Evolutionary conservation across 2,113 vertebrate species (phyloP), one percentile per base, ranked within the genome.

Genomic region (Enhydra lutris): DNA sequence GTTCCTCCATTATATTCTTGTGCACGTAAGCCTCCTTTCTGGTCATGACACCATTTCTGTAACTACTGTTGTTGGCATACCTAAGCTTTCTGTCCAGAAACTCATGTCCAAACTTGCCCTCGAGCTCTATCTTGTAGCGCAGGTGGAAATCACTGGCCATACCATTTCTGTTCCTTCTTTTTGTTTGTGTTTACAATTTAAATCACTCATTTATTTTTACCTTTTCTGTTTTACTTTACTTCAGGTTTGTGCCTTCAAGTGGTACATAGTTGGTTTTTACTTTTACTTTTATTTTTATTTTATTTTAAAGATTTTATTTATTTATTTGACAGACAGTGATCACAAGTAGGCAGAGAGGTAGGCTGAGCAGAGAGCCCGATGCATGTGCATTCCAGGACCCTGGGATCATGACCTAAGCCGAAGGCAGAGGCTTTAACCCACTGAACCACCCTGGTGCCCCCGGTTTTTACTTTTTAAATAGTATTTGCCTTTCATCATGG

Each of bases 51-150:
- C 21, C 71, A 73, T 24, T 42, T 39, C 36, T 73, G 71, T 73
- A 73, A 73, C 23, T 39, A 21, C 36, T 73, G 21, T 42, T 23
- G 71, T 42, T 42, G 71, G 36, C 21, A 24, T 73, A 7, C 20
- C 36, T 73, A 42, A 42, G 21, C 21, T 73, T 73, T 73, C 36
- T 23, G 21, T 99, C 99, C 86, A 99, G 97, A 92, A 99, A 99
- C 97, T 99, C 99, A 79, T 99, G 99, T 29, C 99, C 99, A 81
- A 99, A 99, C 96, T 99, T 99, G 1, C 99, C 99, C 98, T 99
- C 1, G 91, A 99, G 99, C 3, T 99, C 99, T 34, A 99, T 99
- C 88, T 99, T 99, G 95, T 99, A 99, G 4, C 99, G 98, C 94
- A 99, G 97, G 86, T 99, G 99, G 74, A 99, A 99, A 65, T 99